phyloP scores from a whole-genome alignment of 2,888 invertebrate genomes.

The Chorisops tibialis region DNA sequence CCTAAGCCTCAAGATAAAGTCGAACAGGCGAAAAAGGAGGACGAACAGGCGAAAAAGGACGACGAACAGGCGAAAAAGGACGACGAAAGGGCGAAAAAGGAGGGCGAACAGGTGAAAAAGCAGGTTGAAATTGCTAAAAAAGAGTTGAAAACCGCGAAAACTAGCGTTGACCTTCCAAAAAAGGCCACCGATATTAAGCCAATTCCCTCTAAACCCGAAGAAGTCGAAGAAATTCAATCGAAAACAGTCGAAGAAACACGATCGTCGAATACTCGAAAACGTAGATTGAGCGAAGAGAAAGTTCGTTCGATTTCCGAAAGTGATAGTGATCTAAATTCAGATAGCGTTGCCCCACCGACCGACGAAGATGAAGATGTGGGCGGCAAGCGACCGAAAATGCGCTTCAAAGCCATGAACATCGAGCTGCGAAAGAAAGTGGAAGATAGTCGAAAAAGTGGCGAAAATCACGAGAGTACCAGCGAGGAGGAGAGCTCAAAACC shows the following conservation, averaged over 20 bases:
- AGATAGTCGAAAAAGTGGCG: conserved; percentile 40
- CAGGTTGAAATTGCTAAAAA: background rate
- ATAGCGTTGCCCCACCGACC: conserved; percentile 54
- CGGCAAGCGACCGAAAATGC: conserved; percentile 49
- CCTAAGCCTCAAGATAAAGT: conserved; percentile 35
- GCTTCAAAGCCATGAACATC: conserved; percentile 43
- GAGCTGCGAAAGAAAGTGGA: conserved; percentile 47
- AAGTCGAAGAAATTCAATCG: too few relatives aligned
- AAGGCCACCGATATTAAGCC: too few relatives aligned
- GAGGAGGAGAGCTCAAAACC: conserved; percentile 18
- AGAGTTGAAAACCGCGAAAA: background rate
- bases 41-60: background rate
- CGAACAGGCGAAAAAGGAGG: background rate
- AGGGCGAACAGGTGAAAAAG: background rate
- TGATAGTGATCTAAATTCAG: conserved; percentile 49
- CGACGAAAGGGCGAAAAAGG: background rate
- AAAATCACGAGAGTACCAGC: conserved; percentile 43
- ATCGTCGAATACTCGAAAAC: conserved; percentile 38
- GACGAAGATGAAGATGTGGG: conserved; percentile 44
- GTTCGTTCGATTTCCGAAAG: conserved; percentile 46
- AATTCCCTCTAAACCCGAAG: background rate
- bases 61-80: background rate
- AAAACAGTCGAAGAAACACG: conserved; percentile 35
- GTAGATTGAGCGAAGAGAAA: conserved; percentile 42
- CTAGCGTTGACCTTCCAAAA: background rate